Base-by-base conservation (phyloP, 2,113 vertebrate species). In the Aphyosemion australe region DNA sequence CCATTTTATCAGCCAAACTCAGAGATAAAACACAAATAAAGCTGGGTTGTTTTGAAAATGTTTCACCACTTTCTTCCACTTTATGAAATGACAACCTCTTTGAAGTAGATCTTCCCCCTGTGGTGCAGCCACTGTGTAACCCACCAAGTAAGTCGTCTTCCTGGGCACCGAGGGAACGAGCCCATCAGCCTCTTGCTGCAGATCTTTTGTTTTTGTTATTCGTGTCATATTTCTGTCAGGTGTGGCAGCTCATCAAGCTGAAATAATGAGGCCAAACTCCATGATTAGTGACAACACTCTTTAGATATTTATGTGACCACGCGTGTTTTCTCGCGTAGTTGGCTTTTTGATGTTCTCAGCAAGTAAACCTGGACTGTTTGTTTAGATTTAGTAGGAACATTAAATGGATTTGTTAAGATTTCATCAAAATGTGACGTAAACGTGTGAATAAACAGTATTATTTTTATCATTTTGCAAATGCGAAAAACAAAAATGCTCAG, bases 241-340 rank as follows among this genome's bases (percentile, higher is more conserved):
- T 91, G 85, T 86, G 75, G 83, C 85, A 88, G 83, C 78, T 85
- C 84, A 89, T 92, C 80, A 90, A 87, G 80, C 75, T 82, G 87
- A 91, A 87, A 77, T 92, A 92, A 91, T 91, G 90, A 92, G 90
- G 88, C 82, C 88, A 88, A 26, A 51, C 80, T 84, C 42, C 48
- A 61, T 77, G 76, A 87, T 85, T 78, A 80, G 78, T 73, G 74
- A 82, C 81, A 86, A 46, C 69, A 72, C 21, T 80, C 72, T 81
- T 87, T 70, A 78, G 69, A 82, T 81, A 88, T 90, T 85, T 57
- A 84, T 78, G 69, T 68, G 73, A 65, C 19, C 50, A 74, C 75
- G 67, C 79, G 64, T 46, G 54, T 65, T 47, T 72, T 61, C 43
- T 69, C 81, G 57, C 61, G 59, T 21, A 54, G 19, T 66, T 53